Percentiles rank a stretch among this genome's conserved stretches.
Evolutionary conservation across 1,140 invertebrate genomes (phyloP).

Genomic region (Penaeus vannamei): DNA sequence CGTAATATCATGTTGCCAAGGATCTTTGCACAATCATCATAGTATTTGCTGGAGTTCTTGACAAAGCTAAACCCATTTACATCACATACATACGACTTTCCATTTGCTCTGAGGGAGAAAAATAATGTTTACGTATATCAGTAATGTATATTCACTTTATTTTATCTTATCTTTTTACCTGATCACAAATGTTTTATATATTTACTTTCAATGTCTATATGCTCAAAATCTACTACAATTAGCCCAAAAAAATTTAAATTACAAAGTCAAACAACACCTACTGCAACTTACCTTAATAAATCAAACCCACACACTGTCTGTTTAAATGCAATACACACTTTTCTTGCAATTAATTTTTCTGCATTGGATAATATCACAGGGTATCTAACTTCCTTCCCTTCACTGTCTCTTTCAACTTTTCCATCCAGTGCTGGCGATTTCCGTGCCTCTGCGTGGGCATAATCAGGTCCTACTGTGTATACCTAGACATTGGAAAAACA

Average conservation of each 20-base stretch:
- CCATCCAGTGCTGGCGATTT: slow-evolving; percentile 98
- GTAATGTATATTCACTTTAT: not conserved
- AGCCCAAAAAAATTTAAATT: not conserved
- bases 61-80: slow-evolving; percentile 99
- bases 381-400: slow-evolving; percentile 99
- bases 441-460: slow-evolving; percentile 98
- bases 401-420: slow-evolving; percentile 97
- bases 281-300: slow-evolving; percentile 82
- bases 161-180: too few species aligned
- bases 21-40: slow-evolving; percentile 99
- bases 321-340: slow-evolving; percentile 98
- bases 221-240: too few species aligned
- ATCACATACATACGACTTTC: slow-evolving; percentile 99
- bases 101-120: slow-evolving; percentile 85
- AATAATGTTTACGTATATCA: not conserved
- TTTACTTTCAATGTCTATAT: too few species aligned
- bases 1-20: slow-evolving; percentile 93
- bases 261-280: not conserved
- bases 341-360: slow-evolving; percentile 99
- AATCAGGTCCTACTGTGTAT: slow-evolving; percentile 96
- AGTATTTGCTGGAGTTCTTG: slow-evolving; percentile 99
- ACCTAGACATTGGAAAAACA: slow-evolving; percentile 75
- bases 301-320: slow-evolving; percentile 99
- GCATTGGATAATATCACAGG: slow-evolving; percentile 97
- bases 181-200: not conserved